phyloP scores from a whole-genome alignment of 2,888 invertebrate genomes.

The Drosophila cognata region DNA sequence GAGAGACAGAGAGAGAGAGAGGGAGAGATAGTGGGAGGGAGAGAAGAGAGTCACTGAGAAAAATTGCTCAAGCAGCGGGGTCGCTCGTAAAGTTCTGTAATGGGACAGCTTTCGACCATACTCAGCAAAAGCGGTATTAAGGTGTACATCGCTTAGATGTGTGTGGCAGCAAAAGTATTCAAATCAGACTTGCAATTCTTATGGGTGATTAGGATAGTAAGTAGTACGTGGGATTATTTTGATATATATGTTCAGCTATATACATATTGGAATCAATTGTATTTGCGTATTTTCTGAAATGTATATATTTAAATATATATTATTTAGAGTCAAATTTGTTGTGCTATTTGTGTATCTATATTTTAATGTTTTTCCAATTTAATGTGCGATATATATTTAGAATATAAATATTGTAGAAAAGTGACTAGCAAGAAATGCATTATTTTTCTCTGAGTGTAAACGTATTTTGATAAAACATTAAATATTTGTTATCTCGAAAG shows the following conservation, averaged over 20 bases:
- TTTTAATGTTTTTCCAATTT: background rate
- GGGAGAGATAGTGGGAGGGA: background rate
- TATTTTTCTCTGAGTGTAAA: background rate
- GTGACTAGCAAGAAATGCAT: background rate
- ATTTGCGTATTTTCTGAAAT: too few relatives aligned
- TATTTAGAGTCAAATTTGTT: background rate
- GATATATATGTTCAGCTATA: background rate
- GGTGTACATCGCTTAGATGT: background rate
- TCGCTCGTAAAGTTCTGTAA: slow-evolving; percentile 16
- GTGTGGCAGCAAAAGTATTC: background rate
- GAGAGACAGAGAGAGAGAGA: background rate
- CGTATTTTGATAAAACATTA: background rate
- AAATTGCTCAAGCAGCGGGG: slow-evolving; percentile 10
- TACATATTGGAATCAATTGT: too few relatives aligned
- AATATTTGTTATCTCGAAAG: background rate
- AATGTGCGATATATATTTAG: background rate
- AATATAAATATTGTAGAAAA: background rate
- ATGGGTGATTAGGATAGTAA: fast-evolving
- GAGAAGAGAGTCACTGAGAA: background rate
- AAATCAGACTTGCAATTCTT: background rate
- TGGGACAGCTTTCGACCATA: background rate
- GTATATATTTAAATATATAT: too few relatives aligned
- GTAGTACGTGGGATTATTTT: background rate
- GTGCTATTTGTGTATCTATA: too few relatives aligned
- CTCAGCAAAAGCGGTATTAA: background rate